Evolutionary conservation across 1,140 invertebrate species (phyloP).

Genomic region (Drosophila oshimai): DNA sequence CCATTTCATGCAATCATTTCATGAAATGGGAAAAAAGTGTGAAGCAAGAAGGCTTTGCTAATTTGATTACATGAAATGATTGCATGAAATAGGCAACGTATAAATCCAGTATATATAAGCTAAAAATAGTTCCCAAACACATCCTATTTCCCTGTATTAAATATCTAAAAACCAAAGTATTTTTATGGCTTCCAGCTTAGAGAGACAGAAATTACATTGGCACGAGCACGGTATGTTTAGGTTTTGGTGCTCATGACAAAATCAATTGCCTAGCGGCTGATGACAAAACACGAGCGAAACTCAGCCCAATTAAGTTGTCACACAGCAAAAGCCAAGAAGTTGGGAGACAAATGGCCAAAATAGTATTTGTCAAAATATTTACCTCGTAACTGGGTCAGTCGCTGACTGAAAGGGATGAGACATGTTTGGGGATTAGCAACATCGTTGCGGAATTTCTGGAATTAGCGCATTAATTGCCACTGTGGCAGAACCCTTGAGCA

Average conservation of each 20-base stretch:
- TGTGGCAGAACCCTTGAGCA: slow-evolving; percentile 2
- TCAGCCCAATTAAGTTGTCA: slow-evolving; percentile 46
- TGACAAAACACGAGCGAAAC: slow-evolving; percentile 14
- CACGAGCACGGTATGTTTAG: slow-evolving; percentile 19
- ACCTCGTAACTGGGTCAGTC: slow-evolving; percentile 1
- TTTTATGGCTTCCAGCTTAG: slow-evolving; percentile 15
- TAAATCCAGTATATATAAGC: too few species aligned
- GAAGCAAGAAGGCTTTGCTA: too few species aligned
- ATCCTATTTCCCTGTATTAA: too few species aligned
- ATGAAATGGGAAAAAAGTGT: too few species aligned
- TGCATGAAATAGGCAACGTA: too few species aligned
- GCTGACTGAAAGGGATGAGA: not conserved
- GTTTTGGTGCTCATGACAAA: slow-evolving; percentile 45
- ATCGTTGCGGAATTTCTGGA: not conserved
- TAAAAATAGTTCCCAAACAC: too few species aligned
- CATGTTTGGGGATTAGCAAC: not conserved
- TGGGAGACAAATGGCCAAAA: not conserved
- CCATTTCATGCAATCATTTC: too few species aligned
- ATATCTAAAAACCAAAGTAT: not conserved
- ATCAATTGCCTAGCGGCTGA: slow-evolving; percentile 41
- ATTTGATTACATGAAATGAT: too few species aligned
- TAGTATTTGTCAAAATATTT: slow-evolving; percentile 7
- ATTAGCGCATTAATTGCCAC: slow-evolving; percentile 7
- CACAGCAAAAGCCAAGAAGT: not conserved
- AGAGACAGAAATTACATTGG: slow-evolving; percentile 26